Percentiles rank a stretch among this genome's conserved stretches.
Evolutionary conservation across 2,113 vertebrate genomes (phyloP).

Genomic region (Xiphorhynchus elegans): DNA sequence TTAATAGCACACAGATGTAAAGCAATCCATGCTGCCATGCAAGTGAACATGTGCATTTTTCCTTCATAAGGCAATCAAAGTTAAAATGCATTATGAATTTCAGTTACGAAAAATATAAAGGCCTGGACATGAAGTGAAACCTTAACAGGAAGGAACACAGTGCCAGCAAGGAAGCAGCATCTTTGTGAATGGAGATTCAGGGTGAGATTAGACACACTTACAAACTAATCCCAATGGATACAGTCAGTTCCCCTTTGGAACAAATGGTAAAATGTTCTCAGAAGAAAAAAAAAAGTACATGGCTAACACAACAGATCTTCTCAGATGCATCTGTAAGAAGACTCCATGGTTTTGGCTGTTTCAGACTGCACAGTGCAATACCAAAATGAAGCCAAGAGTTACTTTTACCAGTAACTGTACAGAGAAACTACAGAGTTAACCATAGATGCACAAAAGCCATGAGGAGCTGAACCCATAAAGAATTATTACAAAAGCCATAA

Average conservation of each 20-base stretch:
- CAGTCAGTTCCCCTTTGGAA: neutral
- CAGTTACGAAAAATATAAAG: neutral
- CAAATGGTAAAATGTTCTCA: neutral
- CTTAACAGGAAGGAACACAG: neutral
- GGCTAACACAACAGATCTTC: neutral
- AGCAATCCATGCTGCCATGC: neutral
- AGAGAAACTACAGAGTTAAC: neutral
- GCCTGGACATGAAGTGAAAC: neutral
- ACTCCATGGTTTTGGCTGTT: neutral
- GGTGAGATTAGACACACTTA: neutral
- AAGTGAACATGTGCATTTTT: rapidly evolving
- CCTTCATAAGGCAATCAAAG: neutral
- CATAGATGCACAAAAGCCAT: neutral
- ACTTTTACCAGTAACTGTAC: neutral
- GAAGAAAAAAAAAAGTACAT: neutral
- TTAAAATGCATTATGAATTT: neutral
- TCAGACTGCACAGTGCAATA: neutral
- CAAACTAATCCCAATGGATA: neutral
- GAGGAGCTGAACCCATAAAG: neutral
- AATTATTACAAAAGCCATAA: conserved; percentile 1
- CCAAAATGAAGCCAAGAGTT: neutral
- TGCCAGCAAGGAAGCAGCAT: neutral
- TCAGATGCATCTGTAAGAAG: neutral
- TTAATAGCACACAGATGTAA: neutral
- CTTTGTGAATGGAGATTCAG: neutral